These are phyloP conservation scores for Spisula solida DNA, from an alignment of 2,888 invertebrate genomes.

Conservation along the genomic window DNA sequence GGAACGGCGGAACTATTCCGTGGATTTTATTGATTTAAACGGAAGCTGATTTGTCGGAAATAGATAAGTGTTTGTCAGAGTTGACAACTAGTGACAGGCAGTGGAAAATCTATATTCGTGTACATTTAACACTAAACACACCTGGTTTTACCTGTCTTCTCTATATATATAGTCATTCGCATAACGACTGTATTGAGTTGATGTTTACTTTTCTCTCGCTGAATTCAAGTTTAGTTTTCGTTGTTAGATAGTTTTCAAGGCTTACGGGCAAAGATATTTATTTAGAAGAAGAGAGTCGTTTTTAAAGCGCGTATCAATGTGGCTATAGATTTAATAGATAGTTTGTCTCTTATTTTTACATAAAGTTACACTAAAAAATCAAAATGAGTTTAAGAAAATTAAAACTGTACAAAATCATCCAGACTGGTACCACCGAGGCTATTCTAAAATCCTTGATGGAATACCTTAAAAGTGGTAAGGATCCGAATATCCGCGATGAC, in stretches of 20 bases:
- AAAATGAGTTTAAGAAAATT: slow-evolving; percentile 80
- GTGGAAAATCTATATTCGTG: slow-evolving; percentile 47
- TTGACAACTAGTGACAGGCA: background rate
- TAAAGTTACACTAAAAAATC: slow-evolving; percentile 15
- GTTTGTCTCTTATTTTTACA: background rate
- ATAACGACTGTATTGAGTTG: background rate
- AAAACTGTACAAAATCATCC: slow-evolving; percentile 88
- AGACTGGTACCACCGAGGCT: slow-evolving; percentile 74
- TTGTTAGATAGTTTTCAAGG: slow-evolving; percentile 13
- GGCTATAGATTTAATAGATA: background rate
- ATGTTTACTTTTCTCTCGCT: slow-evolving; percentile 13
- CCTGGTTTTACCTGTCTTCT: slow-evolving; percentile 42
- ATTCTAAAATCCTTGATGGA: slow-evolving; percentile 79
- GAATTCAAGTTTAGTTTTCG: slow-evolving; percentile 7
- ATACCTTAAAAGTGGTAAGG: slow-evolving; percentile 80
- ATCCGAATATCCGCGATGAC: slow-evolving; percentile 80
- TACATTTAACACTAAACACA: slow-evolving; percentile 39
- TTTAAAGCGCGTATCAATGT: background rate
- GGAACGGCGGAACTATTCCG: background rate
- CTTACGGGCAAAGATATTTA: slow-evolving; percentile 1
- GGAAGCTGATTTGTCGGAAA: slow-evolving; percentile 1
- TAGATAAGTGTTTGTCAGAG: slow-evolving; percentile 21
- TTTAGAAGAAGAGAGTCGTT: background rate
- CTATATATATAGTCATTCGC: slow-evolving; percentile 7
- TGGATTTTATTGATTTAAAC: slow-evolving; percentile 33